A percentile compares a stretch with the other conserved stretches of the same genome.
phyloP scores from a whole-genome alignment of 2,888 invertebrate species.

The Pyrocoelia pectoralis region DNA sequence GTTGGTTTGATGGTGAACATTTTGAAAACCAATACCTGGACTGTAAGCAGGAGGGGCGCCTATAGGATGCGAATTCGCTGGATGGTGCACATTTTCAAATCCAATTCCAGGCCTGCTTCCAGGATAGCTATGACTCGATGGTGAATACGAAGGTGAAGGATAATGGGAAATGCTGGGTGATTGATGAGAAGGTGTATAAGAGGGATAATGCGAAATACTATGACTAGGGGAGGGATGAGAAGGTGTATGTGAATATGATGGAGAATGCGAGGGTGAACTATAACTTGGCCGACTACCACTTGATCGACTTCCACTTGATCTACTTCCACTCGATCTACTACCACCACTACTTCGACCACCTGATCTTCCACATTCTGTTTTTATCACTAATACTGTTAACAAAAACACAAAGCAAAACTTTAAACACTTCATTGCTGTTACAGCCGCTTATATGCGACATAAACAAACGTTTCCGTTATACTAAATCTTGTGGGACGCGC shows the following conservation, averaged over 20 bases:
- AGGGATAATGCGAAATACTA: neutral
- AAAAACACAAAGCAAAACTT: slow-evolving; percentile 14
- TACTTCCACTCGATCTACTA: neutral
- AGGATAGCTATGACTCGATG: neutral
- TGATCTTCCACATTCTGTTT: slow-evolving; percentile 12
- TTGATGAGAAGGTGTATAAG: neutral
- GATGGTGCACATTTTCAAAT: slow-evolving; percentile 16
- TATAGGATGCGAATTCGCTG: neutral
- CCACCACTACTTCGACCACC: slow-evolving; percentile 9
- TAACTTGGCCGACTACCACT: neutral
- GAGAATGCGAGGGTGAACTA: neutral
- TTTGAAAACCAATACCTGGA: slow-evolving; percentile 17
- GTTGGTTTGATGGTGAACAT: slow-evolving; percentile 13
- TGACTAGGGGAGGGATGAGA: neutral
- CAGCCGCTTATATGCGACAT: neutral
- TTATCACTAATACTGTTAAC: neutral
- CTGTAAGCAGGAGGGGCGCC: neutral
- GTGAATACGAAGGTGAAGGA: neutral
- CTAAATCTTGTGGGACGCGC: slow-evolving; percentile 14
- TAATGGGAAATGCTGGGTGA: neutral
- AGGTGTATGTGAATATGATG: neutral
- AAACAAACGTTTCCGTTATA: slow-evolving; percentile 5
- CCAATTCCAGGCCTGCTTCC: slow-evolving; percentile 9
- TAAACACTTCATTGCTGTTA: neutral
- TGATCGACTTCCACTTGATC: neutral